Evolutionary conservation across 2,113 vertebrate genomes (phyloP).

Genomic region (Narcine bancroftii): DNA sequence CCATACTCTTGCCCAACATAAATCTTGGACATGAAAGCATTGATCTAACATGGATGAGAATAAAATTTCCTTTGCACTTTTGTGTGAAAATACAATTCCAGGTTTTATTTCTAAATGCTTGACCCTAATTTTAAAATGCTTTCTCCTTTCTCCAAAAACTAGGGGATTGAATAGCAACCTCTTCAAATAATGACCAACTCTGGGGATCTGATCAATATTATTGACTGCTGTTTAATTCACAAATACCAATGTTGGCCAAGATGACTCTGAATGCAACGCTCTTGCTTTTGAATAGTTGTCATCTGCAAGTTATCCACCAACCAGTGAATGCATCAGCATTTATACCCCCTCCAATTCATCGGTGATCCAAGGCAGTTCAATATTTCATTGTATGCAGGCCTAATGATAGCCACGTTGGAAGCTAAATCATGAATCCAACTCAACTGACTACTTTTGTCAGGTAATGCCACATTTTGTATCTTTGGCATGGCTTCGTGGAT

Average conservation of each 20-base stretch:
- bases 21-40: neutral
- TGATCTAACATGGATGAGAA: neutral
- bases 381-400: neutral
- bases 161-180: too few relatives aligned
- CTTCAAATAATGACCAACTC: too few relatives aligned
- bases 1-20: neutral
- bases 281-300: neutral
- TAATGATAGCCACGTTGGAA: neutral
- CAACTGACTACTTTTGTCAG: neutral
- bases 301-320: neutral
- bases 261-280: neutral
- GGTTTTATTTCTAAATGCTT: neutral
- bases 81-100: neutral
- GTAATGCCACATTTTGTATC: neutral
- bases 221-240: neutral
- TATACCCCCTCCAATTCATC: neutral
- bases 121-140: neutral
- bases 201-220: too few relatives aligned
- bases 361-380: neutral
- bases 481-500: too few relatives aligned
- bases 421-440: constrained; percentile 18
- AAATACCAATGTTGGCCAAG: neutral
- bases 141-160: neutral
- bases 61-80: neutral
- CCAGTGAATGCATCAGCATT: neutral